Conservation (phyloP, 2,888 invertebrate genomes). For the Invenusta paracnida region DNA sequence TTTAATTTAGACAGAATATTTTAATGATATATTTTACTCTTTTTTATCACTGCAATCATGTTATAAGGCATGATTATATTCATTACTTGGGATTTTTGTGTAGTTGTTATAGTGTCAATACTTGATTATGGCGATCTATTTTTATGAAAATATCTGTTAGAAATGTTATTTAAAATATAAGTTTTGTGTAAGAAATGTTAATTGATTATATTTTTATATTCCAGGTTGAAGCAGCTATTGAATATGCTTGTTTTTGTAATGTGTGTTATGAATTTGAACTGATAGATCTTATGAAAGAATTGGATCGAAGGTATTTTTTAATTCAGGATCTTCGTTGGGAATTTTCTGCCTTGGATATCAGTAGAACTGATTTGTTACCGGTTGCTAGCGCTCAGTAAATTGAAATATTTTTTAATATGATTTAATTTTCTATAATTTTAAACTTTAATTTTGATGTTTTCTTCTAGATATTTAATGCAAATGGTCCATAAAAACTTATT, state of each 20-base stretch:
- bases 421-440: neutral
- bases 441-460: neutral
- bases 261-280: conserved; percentile 52
- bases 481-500: conserved; percentile 55
- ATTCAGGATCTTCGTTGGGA: conserved; percentile 57
- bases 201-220: conserved; percentile 26
- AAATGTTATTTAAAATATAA: too few relatives aligned
- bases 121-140: too few relatives aligned
- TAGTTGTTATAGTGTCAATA: too few relatives aligned
- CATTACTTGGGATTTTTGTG: too few relatives aligned
- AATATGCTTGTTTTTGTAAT: conserved; percentile 52
- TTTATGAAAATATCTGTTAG: too few relatives aligned
- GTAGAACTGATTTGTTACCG: conserved; percentile 51
- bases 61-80: too few relatives aligned
- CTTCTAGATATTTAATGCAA: conserved; percentile 55
- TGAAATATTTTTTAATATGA: neutral
- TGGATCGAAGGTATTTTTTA: conserved; percentile 57
- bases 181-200: too few relatives aligned
- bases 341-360: conserved; percentile 54
- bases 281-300: conserved; percentile 54
- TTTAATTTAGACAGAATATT: neutral
- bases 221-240: conserved; percentile 53
- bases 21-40: neutral
- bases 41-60: neutral
- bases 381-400: conserved; percentile 54